A percentile compares a stretch with the other conserved stretches of the same genome.
These are phyloP conservation scores for Alosa alosa DNA, from an alignment of 2,113 vertebrate genomes.

Conservation along the genomic window DNA sequence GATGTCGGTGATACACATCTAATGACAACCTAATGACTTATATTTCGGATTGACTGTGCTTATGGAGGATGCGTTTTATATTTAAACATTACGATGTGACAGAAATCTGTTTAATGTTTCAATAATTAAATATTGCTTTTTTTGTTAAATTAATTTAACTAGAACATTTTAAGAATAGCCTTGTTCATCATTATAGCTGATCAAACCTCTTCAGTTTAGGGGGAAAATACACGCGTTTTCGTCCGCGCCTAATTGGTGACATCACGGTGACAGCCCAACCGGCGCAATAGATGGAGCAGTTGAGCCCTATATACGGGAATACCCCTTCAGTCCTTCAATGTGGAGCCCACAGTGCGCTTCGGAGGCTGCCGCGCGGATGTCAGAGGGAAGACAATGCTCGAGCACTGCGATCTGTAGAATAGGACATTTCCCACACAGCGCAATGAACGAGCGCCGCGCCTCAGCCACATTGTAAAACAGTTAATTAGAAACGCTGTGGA, in stretches of 20 bases:
- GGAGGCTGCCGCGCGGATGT: not conserved
- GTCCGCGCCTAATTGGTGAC: constrained; percentile 46
- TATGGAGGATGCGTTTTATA: not conserved
- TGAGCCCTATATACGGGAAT: constrained; percentile 52
- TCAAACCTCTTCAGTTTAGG: not conserved
- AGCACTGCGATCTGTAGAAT: constrained; percentile 31
- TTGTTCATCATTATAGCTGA: not conserved
- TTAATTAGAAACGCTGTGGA: not conserved
- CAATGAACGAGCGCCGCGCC: constrained; percentile 21
- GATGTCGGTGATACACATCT: not conserved
- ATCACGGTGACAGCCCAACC: constrained; percentile 53
- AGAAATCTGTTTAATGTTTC: not conserved
- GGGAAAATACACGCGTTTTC: not conserved
- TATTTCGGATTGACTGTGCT: not conserved
- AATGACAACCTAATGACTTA: not conserved
- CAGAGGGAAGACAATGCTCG: constrained; percentile 45
- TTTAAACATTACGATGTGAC: not conserved
- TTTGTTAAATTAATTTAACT: not conserved
- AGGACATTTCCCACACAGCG: constrained; percentile 21
- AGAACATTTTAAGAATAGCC: not conserved
- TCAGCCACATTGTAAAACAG: constrained; percentile 8
- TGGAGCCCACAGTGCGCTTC: constrained; percentile 24
- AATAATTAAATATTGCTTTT: not conserved
- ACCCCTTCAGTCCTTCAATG: constrained; percentile 27
- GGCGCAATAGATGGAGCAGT: constrained; percentile 72